Conservation (phyloP, 2,797 vertebrate genomes). For the Pampus argenteus region DNA sequence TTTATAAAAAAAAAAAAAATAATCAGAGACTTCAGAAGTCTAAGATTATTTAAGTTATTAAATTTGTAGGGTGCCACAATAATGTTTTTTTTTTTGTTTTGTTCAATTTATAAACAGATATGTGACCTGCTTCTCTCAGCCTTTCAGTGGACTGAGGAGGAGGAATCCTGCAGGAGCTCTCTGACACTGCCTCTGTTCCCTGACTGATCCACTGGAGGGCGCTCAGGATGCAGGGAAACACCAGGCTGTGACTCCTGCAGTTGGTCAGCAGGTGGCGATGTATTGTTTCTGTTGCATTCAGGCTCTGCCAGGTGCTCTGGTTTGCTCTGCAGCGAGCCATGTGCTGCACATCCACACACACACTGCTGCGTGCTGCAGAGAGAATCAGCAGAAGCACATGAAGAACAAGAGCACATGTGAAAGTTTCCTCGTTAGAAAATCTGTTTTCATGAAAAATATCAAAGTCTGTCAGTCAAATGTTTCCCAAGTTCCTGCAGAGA, state of each 20-base stretch:
- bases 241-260: constrained; percentile 71
- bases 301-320: constrained; percentile 82
- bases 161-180: background rate
- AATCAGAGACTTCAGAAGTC: too few species aligned
- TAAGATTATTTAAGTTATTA: too few species aligned
- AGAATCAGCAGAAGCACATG: constrained; percentile 14
- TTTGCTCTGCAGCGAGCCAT: constrained; percentile 87
- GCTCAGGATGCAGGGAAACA: constrained; percentile 87
- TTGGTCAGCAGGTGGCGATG: constrained; percentile 69
- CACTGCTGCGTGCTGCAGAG: constrained; percentile 85
- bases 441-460: too few species aligned
- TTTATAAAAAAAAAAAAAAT: too few species aligned
- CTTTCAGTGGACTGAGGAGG: constrained; percentile 27
- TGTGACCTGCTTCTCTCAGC: constrained; percentile 61
- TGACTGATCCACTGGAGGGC: constrained; percentile 87
- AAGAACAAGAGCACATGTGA: fast-evolving
- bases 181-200: constrained; percentile 77
- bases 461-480: too few species aligned
- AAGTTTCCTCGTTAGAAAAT: too few species aligned
- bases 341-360: constrained; percentile 84
- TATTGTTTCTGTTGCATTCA: constrained; percentile 68
- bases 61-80: too few species aligned
- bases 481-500: too few species aligned
- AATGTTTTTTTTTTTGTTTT: too few species aligned
- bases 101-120: too few species aligned